These are phyloP conservation scores for Drosophila quinaria DNA, from an alignment of 2,888 invertebrate species.

Conservation along the genomic window DNA sequence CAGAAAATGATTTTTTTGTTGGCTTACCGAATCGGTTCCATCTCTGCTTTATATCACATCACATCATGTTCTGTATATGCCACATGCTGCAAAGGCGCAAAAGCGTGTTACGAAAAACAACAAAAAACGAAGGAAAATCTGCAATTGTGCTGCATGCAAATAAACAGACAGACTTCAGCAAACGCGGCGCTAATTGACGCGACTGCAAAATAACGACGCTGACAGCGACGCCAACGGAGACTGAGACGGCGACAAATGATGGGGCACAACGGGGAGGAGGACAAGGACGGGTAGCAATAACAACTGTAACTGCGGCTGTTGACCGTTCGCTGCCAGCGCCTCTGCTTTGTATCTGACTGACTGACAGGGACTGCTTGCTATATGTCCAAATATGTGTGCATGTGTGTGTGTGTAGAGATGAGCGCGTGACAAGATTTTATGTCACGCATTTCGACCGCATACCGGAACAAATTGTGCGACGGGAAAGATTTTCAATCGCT, in stretches of 20 bases:
- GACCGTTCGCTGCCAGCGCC: constrained; percentile 47
- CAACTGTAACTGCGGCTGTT: constrained; percentile 57
- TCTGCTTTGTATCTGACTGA: constrained; percentile 18
- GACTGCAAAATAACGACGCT: constrained; percentile 57
- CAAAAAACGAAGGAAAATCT: constrained; percentile 38
- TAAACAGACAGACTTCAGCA: constrained; percentile 69
- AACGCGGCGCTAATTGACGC: constrained; percentile 72
- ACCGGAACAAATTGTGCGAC: constrained; percentile 16
- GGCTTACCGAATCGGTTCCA: constrained; percentile 33
- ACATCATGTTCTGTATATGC: constrained; percentile 49
- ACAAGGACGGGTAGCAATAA: constrained; percentile 33
- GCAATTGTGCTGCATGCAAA: constrained; percentile 63
- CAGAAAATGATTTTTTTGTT: constrained; percentile 67
- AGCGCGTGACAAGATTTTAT: constrained; percentile 35
- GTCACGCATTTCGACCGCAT: constrained; percentile 25
- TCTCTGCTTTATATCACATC: constrained; percentile 69
- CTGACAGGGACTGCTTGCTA: constrained; percentile 44
- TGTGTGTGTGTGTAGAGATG: constrained; percentile 29
- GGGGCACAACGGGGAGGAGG: background rate
- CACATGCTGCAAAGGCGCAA: constrained; percentile 44
- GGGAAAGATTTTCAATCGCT: constrained; percentile 10
- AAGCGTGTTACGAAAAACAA: constrained; percentile 18
- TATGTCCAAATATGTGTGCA: constrained; percentile 4
- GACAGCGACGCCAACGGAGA: constrained; percentile 49
- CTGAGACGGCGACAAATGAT: constrained; percentile 22